A percentile compares a stretch with the other conserved stretches of the same genome.
These are phyloP conservation scores for Callorhinus ursinus DNA, from an alignment of 2,113 vertebrate genomes.

Conservation along the genomic window DNA sequence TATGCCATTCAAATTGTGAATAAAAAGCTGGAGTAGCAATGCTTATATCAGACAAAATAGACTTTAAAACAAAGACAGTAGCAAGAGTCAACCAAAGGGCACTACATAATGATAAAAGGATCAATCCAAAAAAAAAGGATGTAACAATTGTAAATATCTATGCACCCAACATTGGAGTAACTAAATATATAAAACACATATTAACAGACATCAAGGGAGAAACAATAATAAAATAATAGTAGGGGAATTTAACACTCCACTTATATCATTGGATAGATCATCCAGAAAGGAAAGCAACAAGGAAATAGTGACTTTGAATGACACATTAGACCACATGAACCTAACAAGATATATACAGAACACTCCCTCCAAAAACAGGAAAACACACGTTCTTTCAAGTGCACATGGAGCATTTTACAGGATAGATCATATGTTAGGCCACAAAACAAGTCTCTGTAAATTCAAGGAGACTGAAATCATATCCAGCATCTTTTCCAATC, in stretches of 20 bases:
- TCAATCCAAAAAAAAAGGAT: too few relatives aligned
- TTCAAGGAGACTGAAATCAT: neutral
- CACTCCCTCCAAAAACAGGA: neutral
- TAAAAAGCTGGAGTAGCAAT: neutral
- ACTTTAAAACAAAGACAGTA: neutral
- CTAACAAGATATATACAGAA: neutral
- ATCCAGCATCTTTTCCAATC: neutral
- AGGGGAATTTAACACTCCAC: neutral
- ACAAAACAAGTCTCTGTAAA: neutral
- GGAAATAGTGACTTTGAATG: neutral
- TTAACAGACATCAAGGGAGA: neutral
- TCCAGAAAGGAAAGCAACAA: neutral
- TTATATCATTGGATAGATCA: neutral
- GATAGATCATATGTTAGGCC: neutral
- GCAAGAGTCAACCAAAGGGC: neutral
- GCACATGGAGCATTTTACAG: neutral
- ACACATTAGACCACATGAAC: neutral
- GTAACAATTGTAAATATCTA: neutral
- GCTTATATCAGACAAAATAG: neutral
- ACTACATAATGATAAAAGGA: neutral
- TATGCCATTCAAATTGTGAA: neutral
- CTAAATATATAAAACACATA: neutral
- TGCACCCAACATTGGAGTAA: neutral
- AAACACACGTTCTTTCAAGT: neutral
- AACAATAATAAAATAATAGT: neutral